Percentiles rank a stretch among this genome's conserved stretches.
These are phyloP conservation scores for Daboia siamensis DNA, from an alignment of 2,113 vertebrate species.

Conservation along the genomic window DNA sequence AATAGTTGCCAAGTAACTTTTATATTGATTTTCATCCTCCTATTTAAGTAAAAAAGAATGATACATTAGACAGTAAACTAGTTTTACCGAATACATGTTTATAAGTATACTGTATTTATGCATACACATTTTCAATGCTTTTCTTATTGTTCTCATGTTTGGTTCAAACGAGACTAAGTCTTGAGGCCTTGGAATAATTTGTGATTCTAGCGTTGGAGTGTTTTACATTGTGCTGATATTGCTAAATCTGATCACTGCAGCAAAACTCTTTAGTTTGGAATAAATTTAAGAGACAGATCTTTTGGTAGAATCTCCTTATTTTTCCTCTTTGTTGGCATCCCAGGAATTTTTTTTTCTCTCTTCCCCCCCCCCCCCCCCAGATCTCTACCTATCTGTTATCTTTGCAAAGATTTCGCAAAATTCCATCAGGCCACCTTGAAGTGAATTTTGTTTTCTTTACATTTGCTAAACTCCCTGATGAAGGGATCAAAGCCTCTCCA, in stretches of 20 bases:
- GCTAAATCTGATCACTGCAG: background rate
- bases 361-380: background rate
- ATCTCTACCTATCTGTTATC: background rate
- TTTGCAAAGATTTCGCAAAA: background rate
- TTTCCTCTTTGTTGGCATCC: background rate
- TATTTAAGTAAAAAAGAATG: background rate
- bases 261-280: background rate
- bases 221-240: background rate
- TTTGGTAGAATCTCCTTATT: background rate
- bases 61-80: background rate
- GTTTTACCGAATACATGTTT: background rate
- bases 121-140: background rate
- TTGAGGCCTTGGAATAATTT: background rate
- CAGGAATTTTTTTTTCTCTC: rapidly evolving
- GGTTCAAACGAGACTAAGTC: background rate
- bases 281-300: background rate
- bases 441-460: background rate
- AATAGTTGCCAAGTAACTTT: background rate
- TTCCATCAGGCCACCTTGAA: background rate
- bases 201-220: background rate
- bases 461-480: background rate
- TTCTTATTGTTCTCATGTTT: background rate
- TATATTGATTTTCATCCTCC: background rate
- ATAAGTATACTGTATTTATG: background rate
- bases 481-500: background rate